Evolutionary conservation across 2,113 vertebrate genomes (phyloP), one percentile per base, ranked within the genome.

Genomic region (Pluvialis apricaria): DNA sequence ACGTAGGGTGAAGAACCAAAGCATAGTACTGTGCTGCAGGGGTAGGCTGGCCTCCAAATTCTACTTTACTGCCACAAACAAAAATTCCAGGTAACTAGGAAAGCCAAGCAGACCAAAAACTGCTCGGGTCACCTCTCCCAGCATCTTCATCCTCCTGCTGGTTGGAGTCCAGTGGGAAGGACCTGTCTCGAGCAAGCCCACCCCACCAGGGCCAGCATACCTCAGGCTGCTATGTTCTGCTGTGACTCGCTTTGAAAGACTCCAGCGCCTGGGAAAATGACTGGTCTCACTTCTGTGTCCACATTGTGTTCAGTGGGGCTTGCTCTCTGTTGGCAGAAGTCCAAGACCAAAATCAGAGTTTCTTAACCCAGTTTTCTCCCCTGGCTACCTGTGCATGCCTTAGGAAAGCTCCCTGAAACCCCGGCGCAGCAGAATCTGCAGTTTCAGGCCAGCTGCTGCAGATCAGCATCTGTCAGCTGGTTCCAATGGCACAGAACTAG

Each of bases 401-500:
- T 73, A 78, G 54, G 22, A 54, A 68, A 73, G 28, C n/a, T 85
- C 71, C 52, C 12, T 70, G 51, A 73, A 86, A 81, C 4, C 7
- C 52, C 0, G 0, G 36, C 1, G 2, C 28, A 61, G 38, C 44
- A 61, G 31, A 8, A 73, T 54, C 45, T 70, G 40, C 55, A 69
- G 42, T 55, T 90, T 81, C 80, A 83, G 60, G 47, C 20, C 51
- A 68, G 68, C 60, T 88, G 64, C 61, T 88, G 88, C 60, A 36
- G 17, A 93, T 77, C 55, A 93, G 62, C 64, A 71, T 51, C 32
- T 83, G 49, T 16, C 38, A 64, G 55, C 75, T 92, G 71, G n/a
- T 77, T 95, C 76, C 62, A 88, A 61, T 81, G 80, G 72, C 69
- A 86, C 36, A 83, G 68, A 90, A 85, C 54, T 45, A 77, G 47